Evolutionary conservation across 1,140 invertebrate species (phyloP), one percentile per base, ranked within the genome.

Genomic region (Limonius californicus): DNA sequence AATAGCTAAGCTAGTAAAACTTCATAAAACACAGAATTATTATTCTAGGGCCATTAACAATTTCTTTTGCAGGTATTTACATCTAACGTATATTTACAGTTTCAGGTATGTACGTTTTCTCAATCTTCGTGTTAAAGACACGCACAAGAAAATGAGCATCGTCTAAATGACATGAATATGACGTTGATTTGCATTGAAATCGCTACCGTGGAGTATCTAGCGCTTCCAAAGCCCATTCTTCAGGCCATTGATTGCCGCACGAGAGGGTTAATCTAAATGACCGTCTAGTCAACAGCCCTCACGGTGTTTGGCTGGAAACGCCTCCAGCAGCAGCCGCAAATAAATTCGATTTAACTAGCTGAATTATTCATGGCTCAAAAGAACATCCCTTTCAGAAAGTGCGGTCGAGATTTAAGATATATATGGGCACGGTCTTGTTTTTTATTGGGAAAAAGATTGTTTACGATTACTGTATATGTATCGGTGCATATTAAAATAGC

Each of bases 251-350:
- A 50, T 50, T 50, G 14, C 12, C 45, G 45, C 8, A 2, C 4
- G 15, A 50, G 19, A 18, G 45, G 45, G 7, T 50, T 50, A 50
- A 50, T 50, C 45, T 50, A 50, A 50, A 50, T 50, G 45, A 50
- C 45, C 20, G 45, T 50, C 45, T 50, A 50, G 45, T 50, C 45
- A 50, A 50, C 45, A 50, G 19, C 45, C 45, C 45, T 50, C 4
- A 8, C 45, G 45, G 45, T 50, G 45, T 50, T 50, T 50, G 45
- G 14, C 45, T 50, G 16, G 45, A 18, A 50, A 50, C 45, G 45
- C 45, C 45, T 50, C 16, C 45, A 50, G 45, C 45, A 45, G 16
- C 42, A 50, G 12, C 45, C 45, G 45, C 45, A 50, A 50, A 50
- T 50, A 50, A 50, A 50, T 50, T 50, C 15, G 16, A 50, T 21